These are phyloP conservation scores for Elachura formosa DNA, from an alignment of 2,113 vertebrate species.

Conservation along the genomic window DNA sequence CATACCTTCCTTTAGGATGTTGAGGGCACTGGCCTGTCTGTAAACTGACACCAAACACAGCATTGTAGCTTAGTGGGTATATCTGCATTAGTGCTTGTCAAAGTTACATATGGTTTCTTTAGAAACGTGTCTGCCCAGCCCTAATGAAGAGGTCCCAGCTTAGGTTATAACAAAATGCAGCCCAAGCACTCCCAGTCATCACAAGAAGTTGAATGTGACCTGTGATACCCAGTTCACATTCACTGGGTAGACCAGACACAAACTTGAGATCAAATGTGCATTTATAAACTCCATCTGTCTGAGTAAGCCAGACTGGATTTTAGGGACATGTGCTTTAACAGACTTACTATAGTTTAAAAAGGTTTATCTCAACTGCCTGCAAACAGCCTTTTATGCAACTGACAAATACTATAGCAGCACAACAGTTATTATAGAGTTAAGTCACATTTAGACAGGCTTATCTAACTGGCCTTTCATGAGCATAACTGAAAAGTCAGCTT, in stretches of 20 bases:
- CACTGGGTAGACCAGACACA: not conserved
- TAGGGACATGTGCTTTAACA: not conserved
- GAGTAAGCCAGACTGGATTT: not conserved
- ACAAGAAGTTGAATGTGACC: not conserved
- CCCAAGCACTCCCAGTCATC: not conserved
- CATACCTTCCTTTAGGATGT: slow-evolving; percentile 93
- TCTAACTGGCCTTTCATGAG: not conserved
- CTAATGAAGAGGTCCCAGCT: not conserved
- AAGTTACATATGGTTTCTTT: not conserved
- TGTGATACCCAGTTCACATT: not conserved
- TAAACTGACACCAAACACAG: slow-evolving; percentile 78
- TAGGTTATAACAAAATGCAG: not conserved
- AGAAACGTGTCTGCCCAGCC: not conserved
- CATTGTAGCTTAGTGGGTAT: not conserved
- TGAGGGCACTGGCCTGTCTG: slow-evolving; percentile 93
- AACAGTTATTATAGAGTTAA: not conserved
- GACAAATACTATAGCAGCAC: not conserved
- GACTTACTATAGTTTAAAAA: not conserved
- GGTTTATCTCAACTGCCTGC: not conserved
- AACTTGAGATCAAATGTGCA: not conserved
- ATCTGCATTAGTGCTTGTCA: not conserved
- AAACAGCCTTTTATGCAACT: not conserved
- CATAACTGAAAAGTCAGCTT: not conserved
- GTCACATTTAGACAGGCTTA: not conserved
- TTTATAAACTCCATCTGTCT: not conserved